Conservation (phyloP, 1,140 invertebrate genomes). For the Rhyzopertha dominica region DNA sequence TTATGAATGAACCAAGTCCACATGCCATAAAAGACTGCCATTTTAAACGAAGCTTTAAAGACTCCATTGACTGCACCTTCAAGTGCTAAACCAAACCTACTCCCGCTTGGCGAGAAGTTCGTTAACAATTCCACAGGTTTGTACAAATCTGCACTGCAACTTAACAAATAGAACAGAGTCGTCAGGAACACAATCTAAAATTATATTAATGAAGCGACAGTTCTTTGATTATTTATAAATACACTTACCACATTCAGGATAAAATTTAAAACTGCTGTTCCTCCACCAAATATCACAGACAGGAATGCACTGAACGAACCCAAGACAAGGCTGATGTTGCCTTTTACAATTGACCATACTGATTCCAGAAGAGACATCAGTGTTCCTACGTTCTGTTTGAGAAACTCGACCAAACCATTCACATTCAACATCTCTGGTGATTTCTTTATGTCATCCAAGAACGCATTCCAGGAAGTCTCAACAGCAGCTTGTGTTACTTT, state of each 20-base stretch:
- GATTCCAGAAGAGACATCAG: constrained; percentile 86
- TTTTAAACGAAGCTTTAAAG: constrained; percentile 93
- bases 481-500: constrained; percentile 63
- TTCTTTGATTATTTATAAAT: constrained; percentile 13
- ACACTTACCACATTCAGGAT: constrained; percentile 78
- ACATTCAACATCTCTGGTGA: constrained; percentile 73
- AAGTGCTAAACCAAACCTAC: constrained; percentile 70
- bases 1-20: constrained; percentile 98
- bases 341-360: constrained; percentile 86
- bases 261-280: constrained; percentile 90
- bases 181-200: constrained; percentile 90
- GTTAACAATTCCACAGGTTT: constrained; percentile 85
- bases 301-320: constrained; percentile 79
- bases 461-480: constrained; percentile 63
- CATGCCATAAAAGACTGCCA: constrained; percentile 93
- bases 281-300: constrained; percentile 85
- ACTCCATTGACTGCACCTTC: constrained; percentile 73
- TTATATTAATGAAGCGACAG: constrained; percentile 16
- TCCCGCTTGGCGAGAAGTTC: constrained; percentile 65
- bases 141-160: constrained; percentile 81
- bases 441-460: constrained; percentile 66
- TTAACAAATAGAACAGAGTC: constrained; percentile 91
- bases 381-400: constrained; percentile 89
- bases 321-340: constrained; percentile 89
- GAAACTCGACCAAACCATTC: constrained; percentile 70